Conservation (phyloP, 2,888 invertebrate genomes). For the Adineta ricciae region DNA sequence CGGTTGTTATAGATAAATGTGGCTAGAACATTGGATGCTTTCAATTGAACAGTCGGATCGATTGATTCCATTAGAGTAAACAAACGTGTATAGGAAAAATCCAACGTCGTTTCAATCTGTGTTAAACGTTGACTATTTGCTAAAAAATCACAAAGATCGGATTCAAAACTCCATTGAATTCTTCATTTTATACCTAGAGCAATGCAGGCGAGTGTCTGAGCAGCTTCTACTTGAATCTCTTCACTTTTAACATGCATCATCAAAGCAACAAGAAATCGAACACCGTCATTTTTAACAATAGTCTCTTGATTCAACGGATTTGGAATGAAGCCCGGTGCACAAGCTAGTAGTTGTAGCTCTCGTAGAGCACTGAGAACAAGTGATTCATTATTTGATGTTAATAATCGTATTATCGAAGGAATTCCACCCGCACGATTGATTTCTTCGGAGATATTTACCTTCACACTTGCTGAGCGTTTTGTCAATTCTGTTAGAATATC, state of each 20-base stretch:
- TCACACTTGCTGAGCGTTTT: neutral
- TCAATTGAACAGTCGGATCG: slow-evolving; percentile 38
- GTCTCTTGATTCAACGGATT: slow-evolving; percentile 42
- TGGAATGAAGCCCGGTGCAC: slow-evolving; percentile 46
- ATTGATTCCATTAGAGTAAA: neutral
- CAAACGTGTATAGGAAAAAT: neutral
- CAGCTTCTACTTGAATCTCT: slow-evolving; percentile 46
- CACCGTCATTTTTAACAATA: slow-evolving; percentile 42
- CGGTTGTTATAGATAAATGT: slow-evolving; percentile 48
- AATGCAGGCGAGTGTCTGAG: slow-evolving; percentile 44
- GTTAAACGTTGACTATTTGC: neutral
- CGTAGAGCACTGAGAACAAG: slow-evolving; percentile 46
- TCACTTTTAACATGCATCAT: slow-evolving; percentile 45
- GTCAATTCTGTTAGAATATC: neutral
- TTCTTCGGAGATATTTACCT: neutral
- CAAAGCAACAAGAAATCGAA: slow-evolving; percentile 44
- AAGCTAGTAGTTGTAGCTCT: slow-evolving; percentile 43
- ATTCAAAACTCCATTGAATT: neutral
- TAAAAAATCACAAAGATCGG: neutral
- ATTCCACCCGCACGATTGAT: neutral
- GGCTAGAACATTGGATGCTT: slow-evolving; percentile 45
- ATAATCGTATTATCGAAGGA: slow-evolving; percentile 41
- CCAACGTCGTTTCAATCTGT: neutral
- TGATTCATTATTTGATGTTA: slow-evolving; percentile 43
- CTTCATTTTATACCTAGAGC: slow-evolving; percentile 41